These are phyloP conservation scores for Danaus melanippus DNA, from an alignment of 1,140 invertebrate genomes.

Conservation along the genomic window DNA sequence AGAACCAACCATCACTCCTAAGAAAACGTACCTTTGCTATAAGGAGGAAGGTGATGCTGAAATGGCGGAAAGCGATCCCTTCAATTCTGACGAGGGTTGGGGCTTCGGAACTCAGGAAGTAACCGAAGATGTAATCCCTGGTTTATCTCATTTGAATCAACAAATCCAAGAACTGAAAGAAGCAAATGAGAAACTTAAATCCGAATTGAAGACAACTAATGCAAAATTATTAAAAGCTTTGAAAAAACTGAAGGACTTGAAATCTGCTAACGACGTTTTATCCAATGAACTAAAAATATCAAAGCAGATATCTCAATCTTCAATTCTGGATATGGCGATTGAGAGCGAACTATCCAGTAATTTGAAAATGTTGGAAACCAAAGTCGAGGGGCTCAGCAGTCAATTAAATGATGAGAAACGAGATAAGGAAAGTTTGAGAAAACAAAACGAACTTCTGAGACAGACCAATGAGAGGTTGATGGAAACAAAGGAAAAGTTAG, in stretches of 20 bases:
- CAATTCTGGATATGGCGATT: slow-evolving; percentile 80
- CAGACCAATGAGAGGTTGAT: slow-evolving; percentile 83
- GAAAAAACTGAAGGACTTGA: slow-evolving; percentile 84
- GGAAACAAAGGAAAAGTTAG: slow-evolving; percentile 86
- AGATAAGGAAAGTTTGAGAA: slow-evolving; percentile 78
- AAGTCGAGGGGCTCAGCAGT: slow-evolving; percentile 72
- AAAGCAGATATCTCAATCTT: slow-evolving; percentile 71
- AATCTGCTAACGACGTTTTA: slow-evolving; percentile 76
- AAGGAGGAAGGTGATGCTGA: slow-evolving; percentile 29
- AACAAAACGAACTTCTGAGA: slow-evolving; percentile 82
- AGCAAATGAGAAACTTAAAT: slow-evolving; percentile 54
- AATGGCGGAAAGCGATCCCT: slow-evolving; percentile 40
- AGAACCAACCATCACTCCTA: slow-evolving; percentile 59
- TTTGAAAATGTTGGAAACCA: slow-evolving; percentile 76
- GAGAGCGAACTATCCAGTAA: slow-evolving; percentile 82
- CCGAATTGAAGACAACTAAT: slow-evolving; percentile 75
- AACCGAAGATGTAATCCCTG: slow-evolving; percentile 34
- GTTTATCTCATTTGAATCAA: slow-evolving; percentile 43
- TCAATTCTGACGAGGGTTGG: slow-evolving; percentile 66
- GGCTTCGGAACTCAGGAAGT: slow-evolving; percentile 47
- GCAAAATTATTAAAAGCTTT: slow-evolving; percentile 79
- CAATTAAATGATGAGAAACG: slow-evolving; percentile 74
- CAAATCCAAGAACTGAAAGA: slow-evolving; percentile 44
- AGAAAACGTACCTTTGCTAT: slow-evolving; percentile 72
- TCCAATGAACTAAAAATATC: slow-evolving; percentile 72